Percentiles rank a stretch among this genome's conserved stretches.
Conservation (phyloP, 1,140 invertebrate genomes). For the Sycophaga agraensis region DNA sequence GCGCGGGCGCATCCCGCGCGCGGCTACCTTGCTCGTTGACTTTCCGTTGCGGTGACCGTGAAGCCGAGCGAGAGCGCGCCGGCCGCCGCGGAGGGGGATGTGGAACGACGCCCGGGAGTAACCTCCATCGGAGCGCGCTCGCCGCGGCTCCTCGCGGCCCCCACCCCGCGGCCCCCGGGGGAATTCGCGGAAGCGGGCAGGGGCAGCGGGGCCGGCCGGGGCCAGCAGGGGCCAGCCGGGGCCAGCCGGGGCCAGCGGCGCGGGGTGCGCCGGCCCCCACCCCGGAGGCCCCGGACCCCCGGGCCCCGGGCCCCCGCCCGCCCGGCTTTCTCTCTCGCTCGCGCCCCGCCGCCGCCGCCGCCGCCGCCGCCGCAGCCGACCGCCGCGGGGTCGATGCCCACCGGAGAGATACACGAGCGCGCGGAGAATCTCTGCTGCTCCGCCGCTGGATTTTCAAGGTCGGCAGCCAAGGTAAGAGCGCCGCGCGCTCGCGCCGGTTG, state of each 20-base stretch:
- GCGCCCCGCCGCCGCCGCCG: too few species aligned
- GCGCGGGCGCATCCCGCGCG: background rate
- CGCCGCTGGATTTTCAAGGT: background rate
- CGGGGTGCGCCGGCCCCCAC: too few species aligned
- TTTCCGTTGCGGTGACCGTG: conserved; percentile 42
- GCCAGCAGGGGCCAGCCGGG: too few species aligned
- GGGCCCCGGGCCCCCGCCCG: background rate
- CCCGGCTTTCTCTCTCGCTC: too few species aligned
- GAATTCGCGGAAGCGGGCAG: background rate
- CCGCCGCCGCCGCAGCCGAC: too few species aligned
- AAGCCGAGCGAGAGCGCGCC: conserved; percentile 19
- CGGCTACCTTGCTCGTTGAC: conserved; percentile 45
- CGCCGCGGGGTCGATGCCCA: background rate
- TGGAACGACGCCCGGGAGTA: conserved; percentile 56
- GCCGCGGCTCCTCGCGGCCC: background rate
- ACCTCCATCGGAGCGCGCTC: conserved; percentile 48
- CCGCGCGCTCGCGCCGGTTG: conserved; percentile 1
- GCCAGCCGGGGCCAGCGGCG: too few species aligned
- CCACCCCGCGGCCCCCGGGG: background rate
- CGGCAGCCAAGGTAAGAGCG: too few species aligned
- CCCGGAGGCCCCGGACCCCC: too few species aligned
- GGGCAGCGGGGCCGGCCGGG: background rate
- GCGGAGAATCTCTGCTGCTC: background rate
- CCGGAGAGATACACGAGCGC: background rate
- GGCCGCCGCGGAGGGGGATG: conserved; percentile 35